Evolutionary conservation across 2,797 vertebrate species (phyloP).

Genomic region (Tragelaphus eurycerus): DNA sequence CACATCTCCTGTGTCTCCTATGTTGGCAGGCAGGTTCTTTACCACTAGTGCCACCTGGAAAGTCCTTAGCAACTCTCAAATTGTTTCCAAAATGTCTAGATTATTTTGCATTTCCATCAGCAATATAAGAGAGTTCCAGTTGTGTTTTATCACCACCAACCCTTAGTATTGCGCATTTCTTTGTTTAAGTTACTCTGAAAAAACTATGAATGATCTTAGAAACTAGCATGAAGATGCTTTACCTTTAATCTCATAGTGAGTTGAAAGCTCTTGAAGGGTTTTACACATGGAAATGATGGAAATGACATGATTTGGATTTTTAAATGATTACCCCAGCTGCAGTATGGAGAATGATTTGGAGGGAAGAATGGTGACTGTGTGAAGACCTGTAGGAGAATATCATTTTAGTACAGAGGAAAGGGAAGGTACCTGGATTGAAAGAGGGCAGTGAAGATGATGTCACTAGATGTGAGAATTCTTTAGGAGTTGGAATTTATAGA

Average conservation of each 20-base stretch:
- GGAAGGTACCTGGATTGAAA: background rate
- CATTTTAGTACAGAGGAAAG: background rate
- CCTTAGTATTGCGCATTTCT: background rate
- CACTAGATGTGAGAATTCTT: background rate
- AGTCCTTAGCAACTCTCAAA: background rate
- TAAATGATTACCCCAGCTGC: background rate
- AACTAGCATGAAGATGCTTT: background rate
- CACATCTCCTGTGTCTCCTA: background rate
- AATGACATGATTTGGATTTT: background rate
- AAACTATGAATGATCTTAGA: background rate
- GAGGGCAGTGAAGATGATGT: background rate
- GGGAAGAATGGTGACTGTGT: background rate
- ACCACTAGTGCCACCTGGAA: background rate
- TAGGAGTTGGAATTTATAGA: background rate
- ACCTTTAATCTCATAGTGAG: background rate
- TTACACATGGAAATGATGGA: background rate
- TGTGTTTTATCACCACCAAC: background rate
- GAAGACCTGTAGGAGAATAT: background rate
- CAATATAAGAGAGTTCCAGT: background rate
- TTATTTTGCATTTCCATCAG: background rate
- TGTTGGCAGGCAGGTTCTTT: background rate
- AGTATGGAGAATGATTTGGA: background rate
- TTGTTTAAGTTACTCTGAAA: background rate
- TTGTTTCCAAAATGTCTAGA: background rate
- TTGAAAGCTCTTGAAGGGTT: background rate